Conservation (phyloP, 2,797 vertebrate genomes). For the Parotocinclus haroldoi region DNA sequence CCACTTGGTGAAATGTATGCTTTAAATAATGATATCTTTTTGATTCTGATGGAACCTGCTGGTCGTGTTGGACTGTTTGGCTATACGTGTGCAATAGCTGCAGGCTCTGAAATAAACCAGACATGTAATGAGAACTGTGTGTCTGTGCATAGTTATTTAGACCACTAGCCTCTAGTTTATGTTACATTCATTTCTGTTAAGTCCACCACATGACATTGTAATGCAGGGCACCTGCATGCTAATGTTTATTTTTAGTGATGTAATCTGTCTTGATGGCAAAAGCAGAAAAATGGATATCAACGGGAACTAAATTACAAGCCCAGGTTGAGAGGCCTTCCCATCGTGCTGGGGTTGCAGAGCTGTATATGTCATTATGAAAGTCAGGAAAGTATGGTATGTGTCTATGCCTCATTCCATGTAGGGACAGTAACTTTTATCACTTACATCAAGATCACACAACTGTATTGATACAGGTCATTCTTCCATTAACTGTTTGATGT, state of each 20-base stretch:
- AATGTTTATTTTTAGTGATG: constrained; percentile 17
- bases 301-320: not conserved
- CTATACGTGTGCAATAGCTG: constrained; percentile 24
- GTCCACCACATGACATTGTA: constrained; percentile 49
- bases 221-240: constrained; percentile 16
- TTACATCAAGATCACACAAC: too few species aligned
- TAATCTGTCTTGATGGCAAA: not conserved
- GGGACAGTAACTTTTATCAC: too few species aligned
- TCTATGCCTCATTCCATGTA: too few species aligned
- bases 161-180: constrained; percentile 56
- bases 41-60: too few species aligned
- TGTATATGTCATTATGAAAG: too few species aligned
- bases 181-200: constrained; percentile 59
- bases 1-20: too few species aligned
- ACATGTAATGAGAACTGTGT: constrained; percentile 43
- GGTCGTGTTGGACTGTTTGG: not conserved
- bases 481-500: too few species aligned
- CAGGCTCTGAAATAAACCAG: constrained; percentile 59
- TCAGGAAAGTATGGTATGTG: too few species aligned
- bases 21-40: too few species aligned
- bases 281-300: constrained; percentile 2
- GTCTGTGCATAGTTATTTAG: constrained; percentile 55
- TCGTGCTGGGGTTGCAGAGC: too few species aligned
- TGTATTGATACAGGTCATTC: too few species aligned
- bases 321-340: not conserved